Evolutionary conservation across 2,888 invertebrate species (phyloP).

Genomic region (Antheraea assamensis): DNA sequence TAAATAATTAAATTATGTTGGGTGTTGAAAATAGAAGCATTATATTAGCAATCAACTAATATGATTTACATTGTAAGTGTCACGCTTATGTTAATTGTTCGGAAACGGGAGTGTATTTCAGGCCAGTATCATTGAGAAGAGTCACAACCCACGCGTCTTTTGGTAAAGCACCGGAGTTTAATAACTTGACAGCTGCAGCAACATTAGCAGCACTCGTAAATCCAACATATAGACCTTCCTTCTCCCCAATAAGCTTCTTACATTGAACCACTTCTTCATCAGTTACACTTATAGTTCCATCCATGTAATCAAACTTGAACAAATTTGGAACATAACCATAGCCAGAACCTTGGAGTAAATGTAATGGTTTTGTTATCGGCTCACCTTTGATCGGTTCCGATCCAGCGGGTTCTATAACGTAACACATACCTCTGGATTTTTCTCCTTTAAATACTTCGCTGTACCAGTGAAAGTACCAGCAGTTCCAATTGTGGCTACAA

Average conservation of each 20-base stretch:
- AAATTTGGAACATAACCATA: constrained; percentile 70
- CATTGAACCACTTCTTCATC: constrained; percentile 68
- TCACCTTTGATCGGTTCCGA: constrained; percentile 70
- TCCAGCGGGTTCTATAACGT: constrained; percentile 69
- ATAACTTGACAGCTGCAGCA: constrained; percentile 68
- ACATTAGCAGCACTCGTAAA: constrained; percentile 75
- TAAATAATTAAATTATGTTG: too few species aligned
- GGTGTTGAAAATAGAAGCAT: too few species aligned
- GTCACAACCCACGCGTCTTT: constrained; percentile 72
- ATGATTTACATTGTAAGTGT: too few species aligned
- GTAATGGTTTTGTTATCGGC: constrained; percentile 68
- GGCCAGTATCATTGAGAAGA: constrained; percentile 63
- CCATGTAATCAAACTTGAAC: constrained; percentile 66
- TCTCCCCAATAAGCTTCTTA: constrained; percentile 62
- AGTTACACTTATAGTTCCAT: constrained; percentile 63
- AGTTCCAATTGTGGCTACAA: constrained; percentile 70
- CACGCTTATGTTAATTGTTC: too few species aligned
- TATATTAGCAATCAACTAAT: too few species aligned
- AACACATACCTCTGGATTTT: constrained; percentile 60
- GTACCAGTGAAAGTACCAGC: constrained; percentile 71
- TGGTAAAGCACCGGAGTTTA: constrained; percentile 64
- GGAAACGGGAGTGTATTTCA: constrained; percentile 76
- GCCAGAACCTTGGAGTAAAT: constrained; percentile 73
- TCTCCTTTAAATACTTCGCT: constrained; percentile 66
- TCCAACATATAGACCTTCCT: constrained; percentile 72